Evolutionary conservation across 2,888 invertebrate species (phyloP).

Genomic region (Linnaemya vulpina): DNA sequence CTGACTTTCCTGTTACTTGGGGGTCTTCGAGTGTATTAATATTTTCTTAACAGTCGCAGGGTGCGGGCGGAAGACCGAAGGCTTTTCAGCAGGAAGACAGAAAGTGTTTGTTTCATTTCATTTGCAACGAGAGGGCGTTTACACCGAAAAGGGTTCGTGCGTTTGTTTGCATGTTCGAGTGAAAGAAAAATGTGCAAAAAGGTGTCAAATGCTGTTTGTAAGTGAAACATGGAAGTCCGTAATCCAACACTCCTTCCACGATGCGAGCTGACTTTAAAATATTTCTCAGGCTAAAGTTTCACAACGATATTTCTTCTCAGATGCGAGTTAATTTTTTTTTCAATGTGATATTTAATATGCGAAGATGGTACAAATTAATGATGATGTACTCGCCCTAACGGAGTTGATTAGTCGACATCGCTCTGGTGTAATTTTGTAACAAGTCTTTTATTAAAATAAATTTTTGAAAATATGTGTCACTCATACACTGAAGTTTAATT

Average conservation of each 20-base stretch:
- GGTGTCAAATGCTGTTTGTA: constrained; percentile 64
- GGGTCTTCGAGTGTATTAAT: constrained; percentile 11
- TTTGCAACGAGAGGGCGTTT: constrained; percentile 32
- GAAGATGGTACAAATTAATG: constrained; percentile 1
- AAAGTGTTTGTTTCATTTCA: constrained; percentile 33
- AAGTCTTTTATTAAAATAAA: too few relatives aligned
- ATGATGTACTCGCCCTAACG: neutral
- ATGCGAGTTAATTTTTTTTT: constrained; percentile 25
- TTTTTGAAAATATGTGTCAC: too few relatives aligned
- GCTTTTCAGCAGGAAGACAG: constrained; percentile 16
- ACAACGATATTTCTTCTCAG: neutral
- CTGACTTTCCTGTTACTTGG: constrained; percentile 6
- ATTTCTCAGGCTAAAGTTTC: neutral
- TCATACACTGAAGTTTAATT: too few relatives aligned
- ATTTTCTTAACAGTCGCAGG: neutral
- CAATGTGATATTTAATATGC: neutral
- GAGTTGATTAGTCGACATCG: neutral
- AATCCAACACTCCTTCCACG: neutral
- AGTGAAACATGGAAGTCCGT: constrained; percentile 19
- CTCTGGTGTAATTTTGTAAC: neutral
- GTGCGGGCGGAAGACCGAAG: neutral
- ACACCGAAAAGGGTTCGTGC: neutral
- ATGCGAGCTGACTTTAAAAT: neutral
- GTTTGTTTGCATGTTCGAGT: neutral
- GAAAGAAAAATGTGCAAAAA: constrained; percentile 46